Percentiles rank a stretch among this genome's conserved stretches.
Conservation (phyloP, 2,888 invertebrate species). For the Zelleria hepariella region DNA sequence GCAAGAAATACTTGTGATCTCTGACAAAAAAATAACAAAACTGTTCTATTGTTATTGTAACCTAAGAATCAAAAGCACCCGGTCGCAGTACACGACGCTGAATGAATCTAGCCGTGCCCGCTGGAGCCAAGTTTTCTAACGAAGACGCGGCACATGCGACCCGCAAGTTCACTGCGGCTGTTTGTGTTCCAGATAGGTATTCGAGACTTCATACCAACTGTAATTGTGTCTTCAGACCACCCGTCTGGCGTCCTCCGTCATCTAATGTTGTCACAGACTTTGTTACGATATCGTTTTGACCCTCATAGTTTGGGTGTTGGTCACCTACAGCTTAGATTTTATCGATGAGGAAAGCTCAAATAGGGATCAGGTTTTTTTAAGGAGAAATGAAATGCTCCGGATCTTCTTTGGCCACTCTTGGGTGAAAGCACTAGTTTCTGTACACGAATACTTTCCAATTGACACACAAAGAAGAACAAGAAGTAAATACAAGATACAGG, state of each 20-base stretch:
- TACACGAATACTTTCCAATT: no score
- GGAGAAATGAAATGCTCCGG: no score
- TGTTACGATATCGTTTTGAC: background rate
- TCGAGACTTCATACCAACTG: slow-evolving; percentile 10
- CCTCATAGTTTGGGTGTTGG: no score
- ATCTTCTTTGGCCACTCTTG: no score
- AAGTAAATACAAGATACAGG: no score
- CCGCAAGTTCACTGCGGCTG: slow-evolving; percentile 34
- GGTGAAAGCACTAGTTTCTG: no score
- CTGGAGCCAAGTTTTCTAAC: slow-evolving; percentile 49
- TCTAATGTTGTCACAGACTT: background rate
- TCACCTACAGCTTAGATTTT: no score
- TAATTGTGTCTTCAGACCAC: background rate
- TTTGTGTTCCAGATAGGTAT: slow-evolving; percentile 21
- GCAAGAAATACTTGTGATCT: no score
- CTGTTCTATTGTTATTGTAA: background rate
- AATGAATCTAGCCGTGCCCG: slow-evolving; percentile 47
- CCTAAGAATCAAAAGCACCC: slow-evolving; percentile 24
- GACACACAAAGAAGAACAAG: no score
- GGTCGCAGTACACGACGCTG: slow-evolving; percentile 31
- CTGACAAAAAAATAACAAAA: background rate
- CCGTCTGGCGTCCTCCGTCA: background rate
- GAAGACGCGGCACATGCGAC: slow-evolving; percentile 41
- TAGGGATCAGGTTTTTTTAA: no score
- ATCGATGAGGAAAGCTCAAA: no score